phyloP scores from a whole-genome alignment of 1,140 invertebrate species.

The Manduca sexta region DNA sequence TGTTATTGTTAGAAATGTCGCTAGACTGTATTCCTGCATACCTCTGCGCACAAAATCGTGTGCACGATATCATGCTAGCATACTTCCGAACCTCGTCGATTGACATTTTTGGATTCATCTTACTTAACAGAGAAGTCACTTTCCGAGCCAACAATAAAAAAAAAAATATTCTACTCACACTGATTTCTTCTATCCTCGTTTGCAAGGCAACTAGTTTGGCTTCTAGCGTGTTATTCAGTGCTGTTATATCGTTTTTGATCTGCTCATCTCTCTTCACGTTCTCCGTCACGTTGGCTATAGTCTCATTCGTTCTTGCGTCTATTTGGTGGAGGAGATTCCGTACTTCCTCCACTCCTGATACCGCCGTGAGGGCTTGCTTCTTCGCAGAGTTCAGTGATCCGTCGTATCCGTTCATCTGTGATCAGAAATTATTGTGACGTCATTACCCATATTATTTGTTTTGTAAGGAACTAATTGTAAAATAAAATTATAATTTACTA shows the following conservation, averaged over 20 bases:
- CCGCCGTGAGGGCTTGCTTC: slow-evolving; percentile 46
- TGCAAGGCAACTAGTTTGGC: slow-evolving; percentile 39
- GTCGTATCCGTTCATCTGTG: slow-evolving; percentile 57
- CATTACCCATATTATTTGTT: too few relatives aligned
- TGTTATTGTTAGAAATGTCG: too few relatives aligned
- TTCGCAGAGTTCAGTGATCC: slow-evolving; percentile 38
- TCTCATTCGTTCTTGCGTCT: slow-evolving; percentile 49
- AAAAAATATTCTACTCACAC: slow-evolving; percentile 41
- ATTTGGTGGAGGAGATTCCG: slow-evolving; percentile 39
- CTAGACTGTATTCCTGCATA: too few relatives aligned
- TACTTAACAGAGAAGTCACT: too few relatives aligned
- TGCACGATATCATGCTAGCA: too few relatives aligned
- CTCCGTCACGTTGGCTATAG: slow-evolving; percentile 43
- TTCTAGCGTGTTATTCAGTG: slow-evolving; percentile 39
- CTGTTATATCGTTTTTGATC: slow-evolving; percentile 28
- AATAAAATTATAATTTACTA: too few relatives aligned
- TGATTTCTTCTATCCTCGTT: slow-evolving; percentile 43
- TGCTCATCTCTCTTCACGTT: slow-evolving; percentile 34
- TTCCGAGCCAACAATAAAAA: too few relatives aligned
- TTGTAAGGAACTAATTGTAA: too few relatives aligned
- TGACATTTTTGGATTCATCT: too few relatives aligned
- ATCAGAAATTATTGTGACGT: background rate
- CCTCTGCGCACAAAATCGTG: too few relatives aligned
- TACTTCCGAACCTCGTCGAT: too few relatives aligned
- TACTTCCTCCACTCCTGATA: slow-evolving; percentile 49